Evolutionary conservation across 2,797 vertebrate genomes (phyloP), one percentile per base, ranked within the genome.

Genomic region (Anas bahamensis): DNA sequence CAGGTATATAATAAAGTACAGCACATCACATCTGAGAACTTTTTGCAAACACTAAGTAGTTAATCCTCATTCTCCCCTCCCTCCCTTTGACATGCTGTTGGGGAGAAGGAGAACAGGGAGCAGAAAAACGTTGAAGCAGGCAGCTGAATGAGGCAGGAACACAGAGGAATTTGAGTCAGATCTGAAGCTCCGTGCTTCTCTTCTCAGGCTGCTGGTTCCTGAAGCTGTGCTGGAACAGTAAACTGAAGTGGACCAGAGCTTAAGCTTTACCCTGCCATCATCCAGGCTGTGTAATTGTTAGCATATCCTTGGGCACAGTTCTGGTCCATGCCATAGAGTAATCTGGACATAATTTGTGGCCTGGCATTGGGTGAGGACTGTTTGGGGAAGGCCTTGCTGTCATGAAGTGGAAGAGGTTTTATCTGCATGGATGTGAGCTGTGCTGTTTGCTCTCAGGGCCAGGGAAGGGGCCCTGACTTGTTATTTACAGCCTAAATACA

Each of bases 1-100:
- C 0, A 3, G 5, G 17, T 53, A 1, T 33, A 9, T 39, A 56
- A 16, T 37, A 44, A n/a, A 4, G 4, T 13, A 63, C 23, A 15
- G 75, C 28, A 24, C 1, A 0, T 68, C 39, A 41, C 39, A 46
- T 26, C 22, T 18, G 24, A 39, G 73, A 24, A 4, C 4, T 65
- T 19, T 57, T 53, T 52, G 46, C 17, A 26, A n/a, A 24, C 29
- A 4, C 6, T 33, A 23, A 29, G 13, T 41, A 19, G 74, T 24
- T 83, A 35, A 73, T 88, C 22, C 23, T 65, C 0, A 0, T 64
- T 64, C 24, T 46, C 39, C 50, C 14, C 50, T 66, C 28, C 2
- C 42, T 85, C 5, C 29, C 0, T 0, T 53, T 55, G 60, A 10
- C 39, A n/a, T 2, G 0, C 35, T 76, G 42, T 11, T 18, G 41